A percentile compares a stretch with the other conserved stretches of the same genome.
These are phyloP conservation scores for Synanceia verrucosa DNA, from an alignment of 2,797 vertebrate species.

Conservation along the genomic window DNA sequence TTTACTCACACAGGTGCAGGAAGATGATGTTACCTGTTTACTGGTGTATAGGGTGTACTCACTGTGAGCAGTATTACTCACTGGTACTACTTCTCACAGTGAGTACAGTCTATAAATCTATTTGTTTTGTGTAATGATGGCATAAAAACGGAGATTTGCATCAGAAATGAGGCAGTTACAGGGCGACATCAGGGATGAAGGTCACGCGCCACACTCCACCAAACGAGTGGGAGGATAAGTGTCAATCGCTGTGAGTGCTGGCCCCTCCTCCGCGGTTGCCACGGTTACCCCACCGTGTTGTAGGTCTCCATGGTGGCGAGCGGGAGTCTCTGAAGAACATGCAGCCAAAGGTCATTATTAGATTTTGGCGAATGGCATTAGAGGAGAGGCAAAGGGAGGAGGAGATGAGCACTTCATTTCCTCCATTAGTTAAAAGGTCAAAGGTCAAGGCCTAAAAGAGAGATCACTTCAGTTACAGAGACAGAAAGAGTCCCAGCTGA, in stretches of 20 bases:
- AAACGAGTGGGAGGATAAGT: conserved; percentile 73
- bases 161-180: background rate
- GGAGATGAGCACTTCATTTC: background rate
- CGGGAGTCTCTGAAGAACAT: conserved; percentile 74
- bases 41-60: conserved; percentile 4
- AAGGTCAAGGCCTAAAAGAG: background rate
- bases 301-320: conserved; percentile 84
- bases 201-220: conserved; percentile 62
- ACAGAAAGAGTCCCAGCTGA: too few relatives aligned
- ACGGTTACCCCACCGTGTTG: conserved; percentile 89
- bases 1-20: background rate
- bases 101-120: too few relatives aligned
- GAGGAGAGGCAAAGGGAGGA: background rate
- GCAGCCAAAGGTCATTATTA: conserved; percentile 58
- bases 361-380: conserved; percentile 9
- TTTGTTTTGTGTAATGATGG: accelerated
- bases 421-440: background rate
- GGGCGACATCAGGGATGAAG: conserved; percentile 59
- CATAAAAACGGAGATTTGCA: background rate
- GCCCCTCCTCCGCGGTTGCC: conserved; percentile 61
- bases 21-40: conserved; percentile 22
- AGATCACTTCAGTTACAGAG: background rate
- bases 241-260: conserved; percentile 67
- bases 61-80: background rate
- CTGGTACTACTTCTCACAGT: too few relatives aligned